Percentiles rank a stretch among this genome's conserved stretches.
phyloP scores from a whole-genome alignment of 2,888 invertebrate species.

The Acanthopleura granulata region DNA sequence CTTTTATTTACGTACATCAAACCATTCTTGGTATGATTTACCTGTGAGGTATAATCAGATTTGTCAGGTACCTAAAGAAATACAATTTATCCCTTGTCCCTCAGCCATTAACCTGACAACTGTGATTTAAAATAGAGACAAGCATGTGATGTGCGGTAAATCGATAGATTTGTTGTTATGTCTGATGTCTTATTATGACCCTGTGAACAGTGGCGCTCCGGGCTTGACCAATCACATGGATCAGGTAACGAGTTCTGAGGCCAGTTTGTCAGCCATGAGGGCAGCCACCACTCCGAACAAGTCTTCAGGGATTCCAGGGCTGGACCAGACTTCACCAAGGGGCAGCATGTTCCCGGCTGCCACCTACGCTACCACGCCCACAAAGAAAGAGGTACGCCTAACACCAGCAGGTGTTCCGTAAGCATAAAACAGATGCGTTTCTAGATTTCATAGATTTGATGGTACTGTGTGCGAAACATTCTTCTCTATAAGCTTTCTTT shows the following conservation, averaged over 20 bases:
- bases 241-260: conserved; percentile 35
- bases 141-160: too few relatives aligned
- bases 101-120: too few relatives aligned
- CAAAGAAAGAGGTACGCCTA: conserved; percentile 49
- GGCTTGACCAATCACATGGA: conserved; percentile 41
- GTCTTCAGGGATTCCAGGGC: conserved; percentile 28
- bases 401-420: background rate
- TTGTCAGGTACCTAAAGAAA: too few relatives aligned
- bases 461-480: background rate
- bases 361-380: conserved; percentile 53
- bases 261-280: conserved; percentile 47
- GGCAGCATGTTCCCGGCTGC: conserved; percentile 49
- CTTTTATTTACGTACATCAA: too few relatives aligned
- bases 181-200: background rate
- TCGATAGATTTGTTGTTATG: too few relatives aligned
- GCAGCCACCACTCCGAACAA: conserved; percentile 38
- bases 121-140: too few relatives aligned
- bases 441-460: background rate
- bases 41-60: too few relatives aligned
- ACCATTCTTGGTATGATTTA: too few relatives aligned
- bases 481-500: too few relatives aligned
- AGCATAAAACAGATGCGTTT: background rate
- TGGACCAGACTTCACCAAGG: conserved; percentile 45
- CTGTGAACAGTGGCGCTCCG: background rate
- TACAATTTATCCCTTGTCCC: too few relatives aligned